Percentiles rank a stretch among this genome's conserved stretches.
Conservation (phyloP, 2,113 vertebrate genomes). For the Pyrgilauda ruficollis region DNA sequence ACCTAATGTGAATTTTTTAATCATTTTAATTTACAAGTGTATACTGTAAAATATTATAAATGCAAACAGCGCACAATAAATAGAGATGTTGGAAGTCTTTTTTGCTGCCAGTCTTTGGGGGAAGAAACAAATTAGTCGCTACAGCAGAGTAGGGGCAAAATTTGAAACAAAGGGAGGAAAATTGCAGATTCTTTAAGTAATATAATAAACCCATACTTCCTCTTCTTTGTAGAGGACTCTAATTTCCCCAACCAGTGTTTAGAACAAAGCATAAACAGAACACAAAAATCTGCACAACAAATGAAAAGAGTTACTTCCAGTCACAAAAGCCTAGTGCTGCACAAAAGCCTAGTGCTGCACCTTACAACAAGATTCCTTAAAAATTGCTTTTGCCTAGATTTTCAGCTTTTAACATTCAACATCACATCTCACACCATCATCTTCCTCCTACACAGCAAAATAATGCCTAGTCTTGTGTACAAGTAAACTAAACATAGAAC, state of each 20-base stretch:
- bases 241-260: conserved; percentile 34
- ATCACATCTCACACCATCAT: not conserved
- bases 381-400: not conserved
- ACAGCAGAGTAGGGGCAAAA: conserved; percentile 14
- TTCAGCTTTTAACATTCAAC: not conserved
- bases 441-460: not conserved
- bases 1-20: conserved; percentile 65
- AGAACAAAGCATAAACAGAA: not conserved
- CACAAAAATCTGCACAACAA: not conserved
- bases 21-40: conserved; percentile 70
- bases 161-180: conserved; percentile 22
- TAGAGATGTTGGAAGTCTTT: conserved; percentile 52
- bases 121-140: conserved; percentile 37
- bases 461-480: not conserved
- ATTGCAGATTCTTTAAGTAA: conserved; percentile 14
- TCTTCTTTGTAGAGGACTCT: conserved; percentile 1
- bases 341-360: not conserved
- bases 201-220: conserved; percentile 9
- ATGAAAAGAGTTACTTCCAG: not conserved
- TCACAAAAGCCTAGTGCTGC: not conserved
- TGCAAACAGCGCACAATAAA: conserved; percentile 53
- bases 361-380: not conserved
- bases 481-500: not conserved
- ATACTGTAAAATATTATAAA: conserved; percentile 55
- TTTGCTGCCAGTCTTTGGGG: conserved; percentile 40